Conservation (phyloP, 2,113 vertebrate genomes). For the Callopanchax toddi region DNA sequence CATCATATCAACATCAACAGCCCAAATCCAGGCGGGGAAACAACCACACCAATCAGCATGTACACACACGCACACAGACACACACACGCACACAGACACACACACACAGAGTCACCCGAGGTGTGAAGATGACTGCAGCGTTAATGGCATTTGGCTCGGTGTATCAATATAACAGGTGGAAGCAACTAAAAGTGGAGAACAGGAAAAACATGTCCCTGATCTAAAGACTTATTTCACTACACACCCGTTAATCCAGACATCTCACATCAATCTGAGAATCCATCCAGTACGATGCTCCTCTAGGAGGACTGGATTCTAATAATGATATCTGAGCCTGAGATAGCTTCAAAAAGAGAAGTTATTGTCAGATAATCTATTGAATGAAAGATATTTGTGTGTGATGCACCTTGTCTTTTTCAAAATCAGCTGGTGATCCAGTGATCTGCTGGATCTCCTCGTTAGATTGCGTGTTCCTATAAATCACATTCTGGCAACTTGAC, state of each 20-base stretch:
- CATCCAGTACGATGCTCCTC: neutral
- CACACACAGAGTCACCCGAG: constrained; percentile 13
- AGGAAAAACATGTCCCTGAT: neutral
- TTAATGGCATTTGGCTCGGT: constrained; percentile 7
- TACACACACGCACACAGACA: constrained; percentile 3
- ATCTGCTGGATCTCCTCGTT: too few relatives aligned
- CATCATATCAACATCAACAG: constrained; percentile 54
- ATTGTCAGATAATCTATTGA: too few relatives aligned
- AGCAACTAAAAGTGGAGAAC: neutral
- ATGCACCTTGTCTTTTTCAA: too few relatives aligned
- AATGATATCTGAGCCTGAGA: neutral
- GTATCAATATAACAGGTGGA: constrained; percentile 22
- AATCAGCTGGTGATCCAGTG: too few relatives aligned
- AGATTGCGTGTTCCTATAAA: too few relatives aligned
- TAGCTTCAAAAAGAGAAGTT: too few relatives aligned
- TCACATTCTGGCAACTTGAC: too few relatives aligned
- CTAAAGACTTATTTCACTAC: neutral
- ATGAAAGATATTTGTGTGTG: too few relatives aligned
- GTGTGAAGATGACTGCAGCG: constrained; percentile 38
- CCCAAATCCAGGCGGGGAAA: constrained; percentile 15
- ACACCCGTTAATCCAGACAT: neutral
- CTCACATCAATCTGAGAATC: neutral
- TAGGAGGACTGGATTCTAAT: too few relatives aligned
- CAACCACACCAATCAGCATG: constrained; percentile 8
- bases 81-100: constrained; percentile 9